Evolutionary conservation across 2,797 vertebrate genomes (phyloP), one percentile per base, ranked within the genome.

Genomic region (Menidia menidia): DNA sequence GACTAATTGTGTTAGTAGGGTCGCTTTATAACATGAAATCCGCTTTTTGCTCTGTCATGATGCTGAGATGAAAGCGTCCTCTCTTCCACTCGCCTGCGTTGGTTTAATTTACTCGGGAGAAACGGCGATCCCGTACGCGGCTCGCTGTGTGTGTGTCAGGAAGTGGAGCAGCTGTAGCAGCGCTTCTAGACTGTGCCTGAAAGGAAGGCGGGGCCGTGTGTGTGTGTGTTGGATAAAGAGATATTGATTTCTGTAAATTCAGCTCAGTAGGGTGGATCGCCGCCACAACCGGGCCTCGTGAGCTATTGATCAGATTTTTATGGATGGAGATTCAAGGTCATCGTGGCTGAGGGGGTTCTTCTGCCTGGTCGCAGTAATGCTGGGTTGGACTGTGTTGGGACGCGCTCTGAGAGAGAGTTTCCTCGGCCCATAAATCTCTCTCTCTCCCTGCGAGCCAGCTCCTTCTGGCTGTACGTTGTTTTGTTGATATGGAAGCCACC

Each of bases 181-280:
- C 84, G 85, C 76, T 83, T 89, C 91, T 90, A 41, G 90, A 89
- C 91, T 42, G 80, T 33, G 8, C 62, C 72, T 33, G 65, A 3
- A 30, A 47, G 52, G 31, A 16, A 1, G 39, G 35, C 25, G 15
- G 15, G 71, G 68, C 25, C 25, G 25, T 25, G 25, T 25, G 25
- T 25, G 25, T 25, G 65, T 41, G 56, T 68, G 79, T 76, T 58
- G 76, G 84, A 73, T 80, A 76, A 81, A 86, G 89, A 80, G 85
- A 81, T 90, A 92, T 89, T 74, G 90, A 92, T 90, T 88, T 83
- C 77, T 81, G 85, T 86, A 88, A 84, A 90, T 90, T 89, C 88
- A 87, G 85, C 89, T 88, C 80, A 63, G 80, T 72, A n/a, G 87
- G 81, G 87, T 81, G 81, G 81, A 86, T 80, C 12, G 65, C 81